Evolutionary conservation across 2,888 invertebrate species (phyloP), one percentile per base, ranked within the genome.

Genomic region (Adela reaumurella): DNA sequence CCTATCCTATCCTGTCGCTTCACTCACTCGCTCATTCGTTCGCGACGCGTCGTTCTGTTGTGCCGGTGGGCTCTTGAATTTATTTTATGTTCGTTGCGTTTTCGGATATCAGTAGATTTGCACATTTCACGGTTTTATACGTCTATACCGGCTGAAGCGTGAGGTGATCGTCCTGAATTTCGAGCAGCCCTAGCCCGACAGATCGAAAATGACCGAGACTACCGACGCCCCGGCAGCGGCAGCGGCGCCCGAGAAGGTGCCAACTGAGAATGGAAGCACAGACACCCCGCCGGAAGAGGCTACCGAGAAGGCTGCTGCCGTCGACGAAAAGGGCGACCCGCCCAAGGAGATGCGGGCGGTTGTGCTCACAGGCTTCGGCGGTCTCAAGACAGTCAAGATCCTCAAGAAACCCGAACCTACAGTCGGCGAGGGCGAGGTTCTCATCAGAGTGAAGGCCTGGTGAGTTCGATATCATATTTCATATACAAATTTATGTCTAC

Each of bases 381-480:
- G 92, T 43, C 81, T 92, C 53, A 92, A 92, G 70, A 87, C 89
- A 65, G 88, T 93, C 58, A 92, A 92, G 77, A 87, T 90, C 56
- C 82, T 87, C 62, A 90, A 87, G 70, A 89, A 89, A 64, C 88
- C 90, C 19, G 90, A 91, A 66, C 89, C 90, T 42, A 73, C 84
- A 57, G 65, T 83, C 49, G 82, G 74, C 58, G 87, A 88, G 64
- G 88, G 88, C 59, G 88, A 93, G 70, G 88, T 93, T 54, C 82
- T 92, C 52, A 89, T 93, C 62, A 82, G 90, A 57, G 91, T 92
- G 50, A 90, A 89, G 70, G 90, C 92, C 62, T 92, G 92, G 93
- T 93, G 64, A 89, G 91, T 85, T 53, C 52, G 53, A 35, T 19
- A 6, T 43, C 17, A 43, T 43, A 43, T 43, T 43, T 10, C 35